These are phyloP conservation scores for Uloborus plumipes DNA, from an alignment of 2,888 invertebrate genomes.

Conservation along the genomic window DNA sequence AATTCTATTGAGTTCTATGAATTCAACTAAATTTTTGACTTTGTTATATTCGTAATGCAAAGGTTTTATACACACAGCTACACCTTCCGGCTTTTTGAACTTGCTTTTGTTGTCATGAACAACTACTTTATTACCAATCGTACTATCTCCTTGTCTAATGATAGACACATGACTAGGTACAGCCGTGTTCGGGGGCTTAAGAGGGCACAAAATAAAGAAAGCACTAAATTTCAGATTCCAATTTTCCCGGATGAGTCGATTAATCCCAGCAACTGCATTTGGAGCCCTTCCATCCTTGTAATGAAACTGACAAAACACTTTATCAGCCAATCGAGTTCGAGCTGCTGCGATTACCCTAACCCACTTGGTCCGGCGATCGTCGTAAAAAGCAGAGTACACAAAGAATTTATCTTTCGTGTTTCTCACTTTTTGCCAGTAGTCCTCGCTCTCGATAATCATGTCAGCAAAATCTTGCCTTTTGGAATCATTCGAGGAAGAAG, in stretches of 20 bases:
- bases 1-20: conserved; percentile 87
- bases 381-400: conserved; percentile 91
- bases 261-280: conserved; percentile 67
- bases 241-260: conserved; percentile 86
- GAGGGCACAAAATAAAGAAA: conserved; percentile 86
- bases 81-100: conserved; percentile 64
- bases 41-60: conserved; percentile 90
- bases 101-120: conserved; percentile 76
- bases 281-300: conserved; percentile 73
- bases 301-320: conserved; percentile 76
- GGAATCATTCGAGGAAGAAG: conserved; percentile 34
- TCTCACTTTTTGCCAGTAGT: conserved; percentile 71
- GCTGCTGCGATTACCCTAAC: conserved; percentile 88
- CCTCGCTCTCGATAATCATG: conserved; percentile 34
- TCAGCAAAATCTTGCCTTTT: conserved; percentile 19
- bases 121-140: conserved; percentile 78
- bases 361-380: conserved; percentile 71
- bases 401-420: conserved; percentile 79
- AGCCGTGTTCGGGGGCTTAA: conserved; percentile 41
- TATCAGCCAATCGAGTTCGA: conserved; percentile 85
- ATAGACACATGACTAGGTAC: conserved; percentile 81
- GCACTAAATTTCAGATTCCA: conserved; percentile 91
- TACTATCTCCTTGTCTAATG: conserved; percentile 72
- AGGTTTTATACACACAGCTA: conserved; percentile 87
- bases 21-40: conserved; percentile 79